phyloP scores from a whole-genome alignment of 2,113 vertebrate species.

The Brachyhypopomus gauderio region DNA sequence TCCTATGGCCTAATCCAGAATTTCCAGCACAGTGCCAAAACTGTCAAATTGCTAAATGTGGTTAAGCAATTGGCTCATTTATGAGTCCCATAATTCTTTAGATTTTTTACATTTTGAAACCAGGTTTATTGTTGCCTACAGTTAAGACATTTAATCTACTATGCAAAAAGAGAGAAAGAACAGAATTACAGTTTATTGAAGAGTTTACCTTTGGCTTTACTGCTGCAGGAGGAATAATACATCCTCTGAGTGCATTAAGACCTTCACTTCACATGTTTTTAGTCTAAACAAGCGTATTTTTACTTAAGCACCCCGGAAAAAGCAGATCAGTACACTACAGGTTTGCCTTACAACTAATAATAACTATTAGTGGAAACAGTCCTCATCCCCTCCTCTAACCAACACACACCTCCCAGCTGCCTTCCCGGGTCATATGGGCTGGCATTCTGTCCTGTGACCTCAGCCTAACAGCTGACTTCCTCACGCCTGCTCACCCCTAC shows the following conservation, averaged over 20 bases:
- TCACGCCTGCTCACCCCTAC: slow-evolving; percentile 66
- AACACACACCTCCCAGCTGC: slow-evolving; percentile 1
- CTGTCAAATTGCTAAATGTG: slow-evolving; percentile 20
- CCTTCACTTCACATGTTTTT: background rate
- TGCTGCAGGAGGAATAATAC: background rate
- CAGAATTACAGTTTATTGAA: background rate
- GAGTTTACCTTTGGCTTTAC: background rate
- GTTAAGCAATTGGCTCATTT: background rate
- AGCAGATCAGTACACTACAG: slow-evolving; percentile 3
- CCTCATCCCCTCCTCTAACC: slow-evolving; percentile 32
- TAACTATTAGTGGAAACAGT: slow-evolving; percentile 48
- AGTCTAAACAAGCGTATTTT: background rate
- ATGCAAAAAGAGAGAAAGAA: background rate
- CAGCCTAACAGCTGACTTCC: slow-evolving; percentile 78
- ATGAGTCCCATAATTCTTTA: slow-evolving; percentile 39
- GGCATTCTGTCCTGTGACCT: slow-evolving; percentile 72
- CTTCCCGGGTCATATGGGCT: slow-evolving; percentile 58
- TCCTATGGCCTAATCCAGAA: slow-evolving; percentile 9
- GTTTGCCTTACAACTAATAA: slow-evolving; percentile 24
- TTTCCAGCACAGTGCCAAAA: slow-evolving; percentile 20
- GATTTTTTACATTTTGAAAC: slow-evolving; percentile 8
- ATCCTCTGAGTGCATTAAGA: background rate
- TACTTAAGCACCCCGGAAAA: background rate
- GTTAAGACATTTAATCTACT: background rate
- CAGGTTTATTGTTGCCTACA: slow-evolving; percentile 10